These are phyloP conservation scores for Clarias laeviceps DNA, from an alignment of 2,797 vertebrate species.

Conservation along the genomic window DNA sequence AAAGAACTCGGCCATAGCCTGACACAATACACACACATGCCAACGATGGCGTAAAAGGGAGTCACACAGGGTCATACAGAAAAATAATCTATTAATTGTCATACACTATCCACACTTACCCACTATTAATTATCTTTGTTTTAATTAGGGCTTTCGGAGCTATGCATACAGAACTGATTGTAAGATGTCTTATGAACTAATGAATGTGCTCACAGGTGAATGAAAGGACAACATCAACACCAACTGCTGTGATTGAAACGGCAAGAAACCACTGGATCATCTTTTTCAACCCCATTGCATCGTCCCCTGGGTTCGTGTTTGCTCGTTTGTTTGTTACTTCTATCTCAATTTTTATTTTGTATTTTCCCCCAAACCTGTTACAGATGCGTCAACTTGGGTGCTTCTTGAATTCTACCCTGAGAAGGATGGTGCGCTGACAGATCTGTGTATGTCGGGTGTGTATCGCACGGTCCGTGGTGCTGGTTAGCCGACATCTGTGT, in stretches of 20 bases:
- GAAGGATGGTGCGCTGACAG: conserved; percentile 92
- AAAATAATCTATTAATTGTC: conserved; percentile 52
- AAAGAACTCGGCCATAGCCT: conserved; percentile 42
- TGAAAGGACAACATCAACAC: conserved; percentile 53
- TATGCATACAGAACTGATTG: conserved; percentile 38
- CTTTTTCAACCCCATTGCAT: conserved; percentile 63
- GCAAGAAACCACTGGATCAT: conserved; percentile 71
- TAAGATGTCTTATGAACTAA: conserved; percentile 40
- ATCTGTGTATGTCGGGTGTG: conserved; percentile 90
- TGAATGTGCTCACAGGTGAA: conserved; percentile 37
- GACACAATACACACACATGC: conserved; percentile 51
- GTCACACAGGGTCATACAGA: conserved; percentile 47
- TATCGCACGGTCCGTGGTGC: conserved; percentile 92
- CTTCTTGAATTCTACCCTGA: conserved; percentile 99
- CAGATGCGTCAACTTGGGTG: conserved; percentile 99
- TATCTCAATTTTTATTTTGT: conserved; percentile 51
- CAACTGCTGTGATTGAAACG: conserved; percentile 46
- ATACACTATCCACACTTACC: conserved; percentile 49
- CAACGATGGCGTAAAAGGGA: conserved; percentile 44
- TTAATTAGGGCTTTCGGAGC: conserved; percentile 44
- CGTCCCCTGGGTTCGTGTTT: conserved; percentile 61
- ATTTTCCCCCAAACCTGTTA: conserved; percentile 79
- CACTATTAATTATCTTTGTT: conserved; percentile 34
- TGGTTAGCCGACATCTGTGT: conserved; percentile 83
- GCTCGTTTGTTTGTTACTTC: conserved; percentile 51